Evolutionary conservation across 1,140 invertebrate genomes (phyloP).

Genomic region (Brachionus manjavacas): DNA sequence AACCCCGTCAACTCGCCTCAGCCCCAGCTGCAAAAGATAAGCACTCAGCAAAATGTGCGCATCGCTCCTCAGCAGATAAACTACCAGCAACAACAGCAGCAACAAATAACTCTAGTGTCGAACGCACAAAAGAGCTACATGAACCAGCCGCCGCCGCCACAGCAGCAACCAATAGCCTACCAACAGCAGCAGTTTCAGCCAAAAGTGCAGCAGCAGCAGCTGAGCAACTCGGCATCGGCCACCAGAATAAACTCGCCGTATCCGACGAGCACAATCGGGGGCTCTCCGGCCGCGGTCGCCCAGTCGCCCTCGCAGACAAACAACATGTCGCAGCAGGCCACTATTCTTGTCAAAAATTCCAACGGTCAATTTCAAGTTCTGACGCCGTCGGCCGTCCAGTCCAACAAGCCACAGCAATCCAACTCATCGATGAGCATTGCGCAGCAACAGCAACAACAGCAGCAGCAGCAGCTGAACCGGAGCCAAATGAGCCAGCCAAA

Average conservation of each 20-base stretch:
- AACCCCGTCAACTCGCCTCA: conserved; percentile 1
- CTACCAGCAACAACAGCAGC: background rate
- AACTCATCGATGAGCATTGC: background rate
- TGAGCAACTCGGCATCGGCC: background rate
- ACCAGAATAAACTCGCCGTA: background rate
- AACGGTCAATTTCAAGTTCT: conserved; percentile 26
- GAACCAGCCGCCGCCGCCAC: background rate
- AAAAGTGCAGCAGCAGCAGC: conserved; percentile 5
- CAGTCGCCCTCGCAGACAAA: conserved; percentile 6
- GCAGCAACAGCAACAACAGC: conserved; percentile 15
- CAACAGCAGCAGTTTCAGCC: conserved; percentile 3
- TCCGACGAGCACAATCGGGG: background rate
- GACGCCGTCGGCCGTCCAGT: background rate
- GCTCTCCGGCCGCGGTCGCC: background rate
- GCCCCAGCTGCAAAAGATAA: background rate
- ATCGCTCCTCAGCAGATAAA: background rate
- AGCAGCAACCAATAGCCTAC: background rate
- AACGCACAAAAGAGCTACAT: background rate
- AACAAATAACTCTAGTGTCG: conserved; percentile 7
- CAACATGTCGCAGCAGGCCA: background rate
- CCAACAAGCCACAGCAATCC: background rate
- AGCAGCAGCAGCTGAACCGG: background rate
- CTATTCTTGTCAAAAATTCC: background rate
- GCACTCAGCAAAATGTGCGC: background rate
- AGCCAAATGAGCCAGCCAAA: background rate